A percentile compares a stretch with the other conserved stretches of the same genome.
phyloP scores from a whole-genome alignment of 1,140 invertebrate genomes.

The Pinna nobilis region DNA sequence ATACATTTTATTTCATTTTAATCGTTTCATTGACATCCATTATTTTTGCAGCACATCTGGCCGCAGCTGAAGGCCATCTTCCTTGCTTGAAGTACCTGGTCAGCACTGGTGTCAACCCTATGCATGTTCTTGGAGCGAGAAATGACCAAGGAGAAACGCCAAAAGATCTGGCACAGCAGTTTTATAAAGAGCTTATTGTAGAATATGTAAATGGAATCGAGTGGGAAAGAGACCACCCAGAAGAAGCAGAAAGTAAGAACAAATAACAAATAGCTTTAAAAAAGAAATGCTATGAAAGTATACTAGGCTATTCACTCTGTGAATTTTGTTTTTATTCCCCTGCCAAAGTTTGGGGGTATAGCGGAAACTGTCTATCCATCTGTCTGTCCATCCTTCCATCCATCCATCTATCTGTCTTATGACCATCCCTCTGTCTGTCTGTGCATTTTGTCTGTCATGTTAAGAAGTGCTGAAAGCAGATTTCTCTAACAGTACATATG shows the following conservation, averaged over 20 bases:
- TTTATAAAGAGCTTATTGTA: conserved; percentile 73
- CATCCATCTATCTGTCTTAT: too few species aligned
- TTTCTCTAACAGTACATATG: too few species aligned
- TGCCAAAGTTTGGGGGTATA: too few species aligned
- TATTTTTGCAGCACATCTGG: conserved; percentile 68
- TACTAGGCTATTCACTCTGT: not conserved
- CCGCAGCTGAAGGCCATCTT: conserved; percentile 74
- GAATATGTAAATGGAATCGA: conserved; percentile 74
- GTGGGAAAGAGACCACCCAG: conserved; percentile 74
- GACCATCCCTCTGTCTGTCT: too few species aligned
- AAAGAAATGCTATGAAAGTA: not conserved
- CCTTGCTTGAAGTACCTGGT: conserved; percentile 74
- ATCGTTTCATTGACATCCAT: not conserved
- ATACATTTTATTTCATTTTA: too few species aligned
- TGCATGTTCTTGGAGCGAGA: conserved; percentile 68
- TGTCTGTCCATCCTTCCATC: too few species aligned
- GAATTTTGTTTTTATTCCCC: not conserved
- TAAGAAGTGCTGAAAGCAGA: too few species aligned
- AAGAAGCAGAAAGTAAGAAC: conserved; percentile 72
- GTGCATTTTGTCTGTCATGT: too few species aligned
- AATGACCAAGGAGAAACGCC: conserved; percentile 75
- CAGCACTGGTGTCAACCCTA: conserved; percentile 62
- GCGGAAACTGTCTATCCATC: too few species aligned
- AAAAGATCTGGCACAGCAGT: conserved; percentile 74
- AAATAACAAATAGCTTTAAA: not conserved